phyloP scores from a whole-genome alignment of 2,113 vertebrate genomes.

The Amblyornis subalaris region DNA sequence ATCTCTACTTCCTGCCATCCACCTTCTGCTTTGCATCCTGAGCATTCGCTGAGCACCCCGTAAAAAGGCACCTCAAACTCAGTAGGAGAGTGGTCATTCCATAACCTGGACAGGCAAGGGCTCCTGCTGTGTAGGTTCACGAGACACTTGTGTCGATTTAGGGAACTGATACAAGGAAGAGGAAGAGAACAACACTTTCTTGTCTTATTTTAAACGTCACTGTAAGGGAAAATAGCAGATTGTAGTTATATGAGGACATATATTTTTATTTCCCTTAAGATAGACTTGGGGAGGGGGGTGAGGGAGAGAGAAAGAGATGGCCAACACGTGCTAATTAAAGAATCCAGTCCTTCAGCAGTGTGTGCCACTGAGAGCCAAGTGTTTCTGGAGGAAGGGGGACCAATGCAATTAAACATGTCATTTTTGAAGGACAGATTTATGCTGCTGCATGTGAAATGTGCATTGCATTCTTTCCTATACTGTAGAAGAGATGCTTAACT shows the following conservation, averaged over 20 bases:
- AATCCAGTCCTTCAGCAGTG: slow-evolving; percentile 7
- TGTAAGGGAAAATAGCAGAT: slow-evolving; percentile 54
- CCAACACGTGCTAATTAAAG: slow-evolving; percentile 54
- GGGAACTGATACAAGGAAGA: neutral
- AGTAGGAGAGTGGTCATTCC: neutral
- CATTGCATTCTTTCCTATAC: neutral
- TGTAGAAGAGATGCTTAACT: slow-evolving; percentile 4
- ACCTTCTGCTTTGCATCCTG: neutral
- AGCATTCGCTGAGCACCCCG: neutral
- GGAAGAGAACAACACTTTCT: slow-evolving; percentile 29
- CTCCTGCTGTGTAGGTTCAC: neutral
- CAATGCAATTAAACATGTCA: slow-evolving; percentile 32
- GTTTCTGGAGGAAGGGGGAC: slow-evolving; percentile 9
- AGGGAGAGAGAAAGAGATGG: slow-evolving; percentile 8
- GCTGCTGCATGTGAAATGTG: neutral
- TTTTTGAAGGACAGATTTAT: slow-evolving; percentile 40
- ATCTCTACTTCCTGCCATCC: neutral
- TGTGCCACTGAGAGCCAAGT: slow-evolving; percentile 20
- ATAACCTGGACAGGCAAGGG: neutral
- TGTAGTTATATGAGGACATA: slow-evolving; percentile 65
- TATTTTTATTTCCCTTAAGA: slow-evolving; percentile 64
- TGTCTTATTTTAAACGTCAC: slow-evolving; percentile 47
- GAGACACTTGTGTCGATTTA: neutral
- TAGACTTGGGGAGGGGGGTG: slow-evolving; percentile 1
- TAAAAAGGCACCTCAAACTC: neutral